Conservation (phyloP, 1,140 invertebrate genomes). For the Aphelinus atriplicis region DNA sequence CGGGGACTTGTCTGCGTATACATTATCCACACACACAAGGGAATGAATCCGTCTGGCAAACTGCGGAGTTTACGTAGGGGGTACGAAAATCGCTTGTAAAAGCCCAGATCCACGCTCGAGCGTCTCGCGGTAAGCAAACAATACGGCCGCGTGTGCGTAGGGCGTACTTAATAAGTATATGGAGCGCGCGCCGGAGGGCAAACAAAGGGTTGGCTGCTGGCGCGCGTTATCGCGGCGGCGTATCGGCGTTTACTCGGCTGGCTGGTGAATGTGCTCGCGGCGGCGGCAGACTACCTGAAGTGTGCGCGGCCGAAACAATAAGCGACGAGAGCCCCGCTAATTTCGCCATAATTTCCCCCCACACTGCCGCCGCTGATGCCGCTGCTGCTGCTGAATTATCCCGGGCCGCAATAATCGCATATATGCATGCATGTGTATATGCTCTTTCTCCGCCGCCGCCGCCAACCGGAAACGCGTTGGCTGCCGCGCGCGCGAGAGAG, state of each 20-base stretch:
- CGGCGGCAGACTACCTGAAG: background rate
- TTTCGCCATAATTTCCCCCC: slow-evolving; percentile 32
- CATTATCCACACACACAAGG: no score
- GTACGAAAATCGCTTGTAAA: no score
- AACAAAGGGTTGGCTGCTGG: slow-evolving; percentile 29
- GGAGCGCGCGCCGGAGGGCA: background rate
- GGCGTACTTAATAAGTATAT: background rate
- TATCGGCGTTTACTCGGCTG: slow-evolving; percentile 20
- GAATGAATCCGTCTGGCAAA: no score
- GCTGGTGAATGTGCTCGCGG: no score
- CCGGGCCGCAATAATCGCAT: slow-evolving; percentile 25
- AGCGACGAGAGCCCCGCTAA: slow-evolving; percentile 18
- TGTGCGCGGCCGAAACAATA: slow-evolving; percentile 35
- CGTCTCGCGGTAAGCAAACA: slow-evolving; percentile 19
- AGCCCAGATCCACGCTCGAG: no score
- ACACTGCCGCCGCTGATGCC: background rate
- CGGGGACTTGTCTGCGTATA: no score
- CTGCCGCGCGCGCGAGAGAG: background rate
- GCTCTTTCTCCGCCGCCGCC: background rate
- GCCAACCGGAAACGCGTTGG: slow-evolving; percentile 19
- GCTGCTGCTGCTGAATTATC: slow-evolving; percentile 8
- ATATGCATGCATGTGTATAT: slow-evolving; percentile 16
- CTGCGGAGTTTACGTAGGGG: no score
- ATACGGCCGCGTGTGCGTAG: slow-evolving; percentile 1
- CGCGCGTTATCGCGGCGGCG: no score